Conservation (phyloP, 1,140 invertebrate genomes). For the Heliothis subflexa region DNA sequence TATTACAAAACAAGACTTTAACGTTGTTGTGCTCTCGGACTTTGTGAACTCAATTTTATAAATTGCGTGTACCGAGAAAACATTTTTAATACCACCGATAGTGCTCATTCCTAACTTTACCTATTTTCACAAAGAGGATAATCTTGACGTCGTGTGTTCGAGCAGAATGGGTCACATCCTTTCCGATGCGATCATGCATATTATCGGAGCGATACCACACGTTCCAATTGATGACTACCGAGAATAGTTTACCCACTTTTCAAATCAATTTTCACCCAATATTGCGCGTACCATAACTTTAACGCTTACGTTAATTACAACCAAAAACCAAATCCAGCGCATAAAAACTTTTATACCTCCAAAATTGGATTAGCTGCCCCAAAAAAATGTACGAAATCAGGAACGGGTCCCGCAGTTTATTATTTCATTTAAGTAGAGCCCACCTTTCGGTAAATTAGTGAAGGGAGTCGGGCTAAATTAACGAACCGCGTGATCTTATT, state of each 20-base stretch:
- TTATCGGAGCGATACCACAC: background rate
- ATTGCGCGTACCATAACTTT: background rate
- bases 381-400: slow-evolving; percentile 42
- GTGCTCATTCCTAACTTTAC: background rate
- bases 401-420: slow-evolving; percentile 52
- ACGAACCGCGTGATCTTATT: slow-evolving; percentile 68
- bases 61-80: background rate
- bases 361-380: slow-evolving; percentile 9
- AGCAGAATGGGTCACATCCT: slow-evolving; percentile 30
- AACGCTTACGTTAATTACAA: slow-evolving; percentile 10
- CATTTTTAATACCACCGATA: background rate
- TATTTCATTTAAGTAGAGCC: slow-evolving; percentile 61
- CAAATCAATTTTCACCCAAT: background rate
- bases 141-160: background rate
- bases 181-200: slow-evolving; percentile 24
- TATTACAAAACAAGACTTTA: slow-evolving; percentile 8
- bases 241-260: background rate
- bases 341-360: background rate
- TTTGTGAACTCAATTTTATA: background rate
- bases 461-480: slow-evolving; percentile 60
- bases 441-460: slow-evolving; percentile 62
- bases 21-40: background rate
- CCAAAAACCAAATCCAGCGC: background rate
- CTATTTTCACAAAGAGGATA: slow-evolving; percentile 3
- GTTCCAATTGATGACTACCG: background rate